Conservation (phyloP, 2,797 vertebrate species). For the Gadopsis marmoratus region DNA sequence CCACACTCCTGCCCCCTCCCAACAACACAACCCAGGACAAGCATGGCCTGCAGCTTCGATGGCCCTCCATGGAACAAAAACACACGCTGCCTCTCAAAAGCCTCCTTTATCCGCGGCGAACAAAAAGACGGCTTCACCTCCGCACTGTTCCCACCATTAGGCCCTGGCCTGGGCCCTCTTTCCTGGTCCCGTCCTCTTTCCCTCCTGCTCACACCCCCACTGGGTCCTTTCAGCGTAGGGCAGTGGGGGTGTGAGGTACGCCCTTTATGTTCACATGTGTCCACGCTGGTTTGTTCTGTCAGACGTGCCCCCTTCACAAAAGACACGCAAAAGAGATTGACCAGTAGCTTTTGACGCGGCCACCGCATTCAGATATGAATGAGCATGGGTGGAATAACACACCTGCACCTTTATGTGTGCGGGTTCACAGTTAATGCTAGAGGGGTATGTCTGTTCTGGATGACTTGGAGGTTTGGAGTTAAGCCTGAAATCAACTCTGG, state of each 20-base stretch:
- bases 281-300: conserved; percentile 75
- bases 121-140: conserved; percentile 83
- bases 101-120: conserved; percentile 79
- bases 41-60: conserved; percentile 78
- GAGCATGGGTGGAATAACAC: conserved; percentile 68
- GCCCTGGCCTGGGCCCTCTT: conserved; percentile 66
- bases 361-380: conserved; percentile 70
- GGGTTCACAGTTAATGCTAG: conserved; percentile 39
- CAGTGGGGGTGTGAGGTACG: conserved; percentile 67
- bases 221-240: conserved; percentile 65
- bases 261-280: conserved; percentile 82
- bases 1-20: conserved; percentile 63
- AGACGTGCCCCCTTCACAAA: conserved; percentile 70
- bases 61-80: conserved; percentile 80
- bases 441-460: conserved; percentile 28
- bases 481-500: conserved; percentile 25
- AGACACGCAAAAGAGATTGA: conserved; percentile 78
- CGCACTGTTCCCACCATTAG: conserved; percentile 82
- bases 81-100: conserved; percentile 80
- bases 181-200: conserved; percentile 43
- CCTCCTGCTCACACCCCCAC: conserved; percentile 55
- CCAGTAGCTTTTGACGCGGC: conserved; percentile 76
- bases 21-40: conserved; percentile 72
- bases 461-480: conserved; percentile 39
- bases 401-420: conserved; percentile 77